These are phyloP conservation scores for Thereva unica DNA, from an alignment of 2,888 invertebrate species.

Conservation along the genomic window DNA sequence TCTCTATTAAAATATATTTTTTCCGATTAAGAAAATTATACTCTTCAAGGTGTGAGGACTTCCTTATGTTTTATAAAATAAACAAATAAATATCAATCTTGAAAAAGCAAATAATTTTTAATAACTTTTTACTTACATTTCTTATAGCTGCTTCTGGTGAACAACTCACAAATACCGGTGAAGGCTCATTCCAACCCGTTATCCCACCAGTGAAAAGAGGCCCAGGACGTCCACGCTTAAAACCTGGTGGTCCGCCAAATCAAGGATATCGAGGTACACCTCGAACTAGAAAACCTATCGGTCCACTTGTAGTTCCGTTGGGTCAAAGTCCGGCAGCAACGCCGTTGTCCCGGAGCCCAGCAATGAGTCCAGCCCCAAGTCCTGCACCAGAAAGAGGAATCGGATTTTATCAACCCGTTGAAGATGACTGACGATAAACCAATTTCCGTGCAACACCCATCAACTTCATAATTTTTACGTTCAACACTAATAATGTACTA, in stretches of 20 bases:
- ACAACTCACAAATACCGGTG: conserved; percentile 40
- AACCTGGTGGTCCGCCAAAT: conserved; percentile 68
- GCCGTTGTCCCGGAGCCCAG: conserved; percentile 54
- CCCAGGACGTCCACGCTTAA: conserved; percentile 70
- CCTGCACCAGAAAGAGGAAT: conserved; percentile 48
- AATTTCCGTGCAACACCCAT: conserved; percentile 9
- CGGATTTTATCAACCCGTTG: conserved; percentile 42
- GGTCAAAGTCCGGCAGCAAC: conserved; percentile 56
- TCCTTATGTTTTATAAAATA: too few species aligned
- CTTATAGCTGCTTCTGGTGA: conserved; percentile 6
- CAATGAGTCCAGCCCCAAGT: conserved; percentile 55
- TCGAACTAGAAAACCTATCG: conserved; percentile 62
- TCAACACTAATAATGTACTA: too few species aligned
- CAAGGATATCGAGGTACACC: conserved; percentile 66
- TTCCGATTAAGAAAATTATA: too few species aligned
- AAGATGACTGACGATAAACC: conserved; percentile 37
- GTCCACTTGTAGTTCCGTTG: conserved; percentile 55
- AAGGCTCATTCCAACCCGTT: conserved; percentile 40
- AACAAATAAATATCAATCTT: too few species aligned
- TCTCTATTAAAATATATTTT: too few species aligned
- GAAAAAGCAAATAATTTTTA: too few species aligned
- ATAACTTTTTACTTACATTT: too few species aligned
- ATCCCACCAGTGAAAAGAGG: conserved; percentile 62
- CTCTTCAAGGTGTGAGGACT: too few species aligned
- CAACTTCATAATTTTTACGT: too few species aligned